These are phyloP conservation scores for Nesidiocoris tenuis DNA, from an alignment of 2,888 invertebrate genomes.

Conservation along the genomic window DNA sequence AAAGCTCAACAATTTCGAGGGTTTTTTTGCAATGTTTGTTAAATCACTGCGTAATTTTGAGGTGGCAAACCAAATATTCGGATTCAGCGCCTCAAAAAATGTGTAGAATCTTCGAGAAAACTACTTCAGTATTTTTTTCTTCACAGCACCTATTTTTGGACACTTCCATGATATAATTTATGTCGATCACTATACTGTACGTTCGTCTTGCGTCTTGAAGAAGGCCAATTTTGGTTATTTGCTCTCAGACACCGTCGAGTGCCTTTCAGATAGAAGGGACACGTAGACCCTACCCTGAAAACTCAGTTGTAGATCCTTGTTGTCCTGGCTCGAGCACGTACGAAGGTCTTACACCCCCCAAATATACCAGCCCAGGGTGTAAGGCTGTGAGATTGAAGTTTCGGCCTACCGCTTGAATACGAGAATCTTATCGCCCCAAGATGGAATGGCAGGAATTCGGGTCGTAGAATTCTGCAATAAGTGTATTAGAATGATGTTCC, in stretches of 20 bases:
- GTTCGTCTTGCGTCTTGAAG: background rate
- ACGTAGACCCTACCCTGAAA: background rate
- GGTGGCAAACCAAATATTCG: too few relatives aligned
- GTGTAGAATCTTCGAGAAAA: too few relatives aligned
- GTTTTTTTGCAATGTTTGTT: too few relatives aligned
- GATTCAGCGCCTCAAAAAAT: too few relatives aligned
- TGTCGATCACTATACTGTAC: too few relatives aligned
- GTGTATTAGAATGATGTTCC: too few relatives aligned
- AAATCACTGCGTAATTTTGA: too few relatives aligned
- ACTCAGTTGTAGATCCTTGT: constrained; percentile 24
- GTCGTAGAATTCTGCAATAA: background rate
- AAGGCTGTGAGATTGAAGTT: background rate
- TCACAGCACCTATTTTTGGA: too few relatives aligned
- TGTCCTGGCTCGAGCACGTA: constrained; percentile 25
- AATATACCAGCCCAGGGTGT: background rate
- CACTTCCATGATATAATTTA: too few relatives aligned
- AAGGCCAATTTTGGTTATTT: constrained; percentile 28
- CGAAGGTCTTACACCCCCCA: constrained; percentile 21
- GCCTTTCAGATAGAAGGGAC: background rate
- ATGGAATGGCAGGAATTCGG: background rate
- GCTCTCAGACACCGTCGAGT: background rate
- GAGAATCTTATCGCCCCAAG: background rate
- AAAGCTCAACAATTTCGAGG: too few relatives aligned
- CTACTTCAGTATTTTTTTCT: too few relatives aligned
- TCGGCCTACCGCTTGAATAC: background rate